These are phyloP conservation scores for Hemicentrotus pulcherrimus DNA, from an alignment of 35 echinoderm and acorn worm genomes.

Conservation along the genomic window DNA sequence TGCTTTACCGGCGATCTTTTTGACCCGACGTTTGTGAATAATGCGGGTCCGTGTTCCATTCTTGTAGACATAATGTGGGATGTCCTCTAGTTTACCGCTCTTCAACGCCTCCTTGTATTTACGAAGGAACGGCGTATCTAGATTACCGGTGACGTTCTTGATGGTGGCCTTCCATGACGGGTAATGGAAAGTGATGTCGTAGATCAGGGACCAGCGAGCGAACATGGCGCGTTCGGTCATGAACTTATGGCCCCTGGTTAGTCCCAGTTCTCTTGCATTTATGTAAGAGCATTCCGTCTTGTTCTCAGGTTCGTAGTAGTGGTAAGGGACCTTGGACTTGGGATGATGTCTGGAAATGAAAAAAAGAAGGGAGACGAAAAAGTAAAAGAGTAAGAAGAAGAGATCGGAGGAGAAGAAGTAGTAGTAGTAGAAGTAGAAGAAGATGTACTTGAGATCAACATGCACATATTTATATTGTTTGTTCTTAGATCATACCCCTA, in stretches of 20 bases:
- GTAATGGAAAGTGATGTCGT: constrained; percentile 69
- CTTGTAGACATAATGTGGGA: not conserved
- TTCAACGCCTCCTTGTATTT: constrained; percentile 66
- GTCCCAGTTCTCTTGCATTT: constrained; percentile 50
- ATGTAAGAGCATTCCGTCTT: constrained; percentile 73
- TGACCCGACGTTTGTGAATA: not conserved
- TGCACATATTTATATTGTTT: too few relatives aligned
- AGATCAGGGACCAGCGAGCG: constrained; percentile 62
- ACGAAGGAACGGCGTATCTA: constrained; percentile 72
- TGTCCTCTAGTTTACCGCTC: constrained; percentile 8
- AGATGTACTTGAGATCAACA: too few relatives aligned
- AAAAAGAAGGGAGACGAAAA: too few relatives aligned
- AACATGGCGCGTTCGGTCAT: constrained; percentile 81
- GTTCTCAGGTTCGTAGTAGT: constrained; percentile 71
- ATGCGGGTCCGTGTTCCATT: not conserved
- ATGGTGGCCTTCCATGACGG: constrained; percentile 63
- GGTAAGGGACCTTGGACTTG: constrained; percentile 71
- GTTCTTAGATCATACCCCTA: too few relatives aligned
- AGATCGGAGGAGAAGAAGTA: too few relatives aligned
- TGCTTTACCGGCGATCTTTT: not conserved
- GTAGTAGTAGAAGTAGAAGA: too few relatives aligned
- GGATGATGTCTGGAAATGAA: constrained; percentile 22
- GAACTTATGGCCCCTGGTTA: constrained; percentile 68
- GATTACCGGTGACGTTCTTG: constrained; percentile 44
- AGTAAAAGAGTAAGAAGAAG: too few relatives aligned